Evolutionary conservation across 2,888 invertebrate genomes (phyloP).

Genomic region (Diarsia mendica): DNA sequence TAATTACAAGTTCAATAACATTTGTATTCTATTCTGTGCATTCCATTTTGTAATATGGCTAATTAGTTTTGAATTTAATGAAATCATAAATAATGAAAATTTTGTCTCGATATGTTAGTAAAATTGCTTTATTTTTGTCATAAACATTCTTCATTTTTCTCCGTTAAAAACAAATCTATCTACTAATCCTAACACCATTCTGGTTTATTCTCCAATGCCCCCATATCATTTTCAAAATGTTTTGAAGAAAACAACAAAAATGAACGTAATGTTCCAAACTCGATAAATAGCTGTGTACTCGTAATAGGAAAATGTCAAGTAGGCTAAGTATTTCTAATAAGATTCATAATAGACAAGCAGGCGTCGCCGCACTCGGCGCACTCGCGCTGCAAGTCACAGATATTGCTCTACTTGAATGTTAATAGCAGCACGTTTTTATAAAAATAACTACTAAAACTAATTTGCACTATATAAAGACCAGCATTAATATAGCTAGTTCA

Average conservation of each 20-base stretch:
- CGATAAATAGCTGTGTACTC: constrained; percentile 14
- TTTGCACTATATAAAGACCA: constrained; percentile 46
- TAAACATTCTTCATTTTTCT: neutral
- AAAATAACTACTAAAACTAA: constrained; percentile 55
- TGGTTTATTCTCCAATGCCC: no score
- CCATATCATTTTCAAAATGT: neutral
- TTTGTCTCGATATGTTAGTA: neutral
- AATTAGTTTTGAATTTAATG: neutral
- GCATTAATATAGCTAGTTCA: constrained; percentile 67
- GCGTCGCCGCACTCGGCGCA: constrained; percentile 46
- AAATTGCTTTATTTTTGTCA: neutral
- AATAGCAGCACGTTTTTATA: constrained; percentile 34
- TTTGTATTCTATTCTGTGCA: constrained; percentile 4
- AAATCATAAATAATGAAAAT: no score
- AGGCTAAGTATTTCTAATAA: constrained; percentile 39
- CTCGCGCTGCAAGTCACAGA: constrained; percentile 11
- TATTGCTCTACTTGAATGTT: constrained; percentile 53
- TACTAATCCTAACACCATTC: neutral
- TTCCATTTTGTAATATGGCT: neutral
- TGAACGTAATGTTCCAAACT: neutral
- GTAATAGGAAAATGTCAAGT: constrained; percentile 19
- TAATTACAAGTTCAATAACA: constrained; percentile 46
- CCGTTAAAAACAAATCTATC: neutral
- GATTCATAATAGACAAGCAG: constrained; percentile 59
- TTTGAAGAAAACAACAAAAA: constrained; percentile 4